Percentiles rank a stretch among this genome's conserved stretches.
phyloP scores from a whole-genome alignment of 53 echinoderm and acorn worm species.

The Echinometra lucunter region DNA sequence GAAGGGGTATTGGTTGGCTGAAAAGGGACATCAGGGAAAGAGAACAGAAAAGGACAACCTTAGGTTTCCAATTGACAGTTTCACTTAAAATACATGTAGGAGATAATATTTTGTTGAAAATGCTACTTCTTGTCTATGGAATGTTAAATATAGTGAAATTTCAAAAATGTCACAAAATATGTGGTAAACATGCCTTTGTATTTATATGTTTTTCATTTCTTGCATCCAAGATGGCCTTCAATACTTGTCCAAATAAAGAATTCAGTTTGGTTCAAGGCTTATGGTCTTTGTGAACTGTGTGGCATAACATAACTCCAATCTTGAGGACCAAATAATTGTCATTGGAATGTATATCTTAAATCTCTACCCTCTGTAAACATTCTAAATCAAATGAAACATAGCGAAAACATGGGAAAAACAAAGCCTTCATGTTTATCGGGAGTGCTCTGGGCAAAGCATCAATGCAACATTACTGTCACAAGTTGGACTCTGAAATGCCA shows the following conservation, averaged over 20 bases:
- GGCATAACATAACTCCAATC: slow-evolving; percentile 3
- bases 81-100: too few relatives aligned
- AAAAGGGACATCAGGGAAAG: not conserved
- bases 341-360: slow-evolving; percentile 49
- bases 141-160: not conserved
- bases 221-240: not conserved
- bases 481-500: slow-evolving; percentile 27
- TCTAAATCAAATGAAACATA: slow-evolving; percentile 31
- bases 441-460: slow-evolving; percentile 47
- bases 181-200: slow-evolving; percentile 7
- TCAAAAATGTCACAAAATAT: not conserved
- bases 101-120: too few relatives aligned
- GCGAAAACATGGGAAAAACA: not conserved
- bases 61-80: too few relatives aligned
- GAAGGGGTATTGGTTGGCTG: not conserved
- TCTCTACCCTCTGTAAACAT: slow-evolving; percentile 52
- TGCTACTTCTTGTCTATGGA: not conserved
- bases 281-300: slow-evolving; percentile 18
- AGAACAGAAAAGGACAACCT: not conserved
- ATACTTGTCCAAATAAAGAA: slow-evolving; percentile 43
- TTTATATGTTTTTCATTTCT: slow-evolving; percentile 47
- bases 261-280: slow-evolving; percentile 49
- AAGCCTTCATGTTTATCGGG: slow-evolving; percentile 44
- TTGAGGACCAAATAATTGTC: slow-evolving; percentile 21
- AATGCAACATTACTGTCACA: slow-evolving; percentile 47